These are phyloP conservation scores for Thunnus albacares DNA, from an alignment of 2,797 vertebrate species.

Conservation along the genomic window DNA sequence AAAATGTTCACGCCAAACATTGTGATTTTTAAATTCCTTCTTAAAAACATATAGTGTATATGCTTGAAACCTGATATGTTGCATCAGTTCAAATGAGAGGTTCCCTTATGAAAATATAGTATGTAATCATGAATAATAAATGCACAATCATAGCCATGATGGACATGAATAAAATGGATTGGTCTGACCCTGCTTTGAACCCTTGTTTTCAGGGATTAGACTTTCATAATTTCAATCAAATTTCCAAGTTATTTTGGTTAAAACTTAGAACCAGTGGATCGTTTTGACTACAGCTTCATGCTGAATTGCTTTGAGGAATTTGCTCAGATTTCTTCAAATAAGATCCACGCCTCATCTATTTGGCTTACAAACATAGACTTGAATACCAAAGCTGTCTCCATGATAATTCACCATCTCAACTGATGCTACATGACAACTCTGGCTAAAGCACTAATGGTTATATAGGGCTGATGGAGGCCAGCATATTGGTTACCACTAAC, in stretches of 20 bases:
- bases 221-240: no score
- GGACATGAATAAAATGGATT: no score
- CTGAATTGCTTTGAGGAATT: constrained; percentile 3
- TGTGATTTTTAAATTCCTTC: no score
- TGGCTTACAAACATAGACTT: not conserved
- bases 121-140: not conserved
- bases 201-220: not conserved
- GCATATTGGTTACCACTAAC: constrained; percentile 79
- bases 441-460: constrained; percentile 51
- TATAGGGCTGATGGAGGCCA: constrained; percentile 57
- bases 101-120: not conserved
- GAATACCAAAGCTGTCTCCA: constrained; percentile 15
- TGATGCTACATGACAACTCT: constrained; percentile 41
- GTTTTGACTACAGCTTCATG: not conserved
- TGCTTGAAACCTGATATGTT: not conserved
- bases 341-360: not conserved
- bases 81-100: not conserved
- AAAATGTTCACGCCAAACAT: no score
- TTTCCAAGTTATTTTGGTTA: not conserved
- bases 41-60: no score
- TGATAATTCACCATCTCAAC: constrained; percentile 38
- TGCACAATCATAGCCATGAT: not conserved
- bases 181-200: not conserved
- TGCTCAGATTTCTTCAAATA: constrained; percentile 21
- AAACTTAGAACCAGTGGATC: no score